Evolutionary conservation across 2,797 vertebrate genomes (phyloP).

Genomic region (Microchirus variegatus): DNA sequence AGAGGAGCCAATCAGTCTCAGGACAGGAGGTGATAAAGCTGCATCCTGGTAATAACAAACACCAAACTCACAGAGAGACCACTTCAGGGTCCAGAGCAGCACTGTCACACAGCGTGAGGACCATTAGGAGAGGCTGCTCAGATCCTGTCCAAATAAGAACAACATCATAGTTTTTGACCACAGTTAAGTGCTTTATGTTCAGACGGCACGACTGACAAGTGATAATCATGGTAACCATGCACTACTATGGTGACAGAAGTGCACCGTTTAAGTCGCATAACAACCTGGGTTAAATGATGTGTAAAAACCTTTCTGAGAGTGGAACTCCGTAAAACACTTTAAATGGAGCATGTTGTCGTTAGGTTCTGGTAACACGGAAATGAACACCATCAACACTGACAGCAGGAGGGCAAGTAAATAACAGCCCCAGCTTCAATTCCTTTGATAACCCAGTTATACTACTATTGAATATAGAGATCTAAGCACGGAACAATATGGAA

Average conservation of each 20-base stretch:
- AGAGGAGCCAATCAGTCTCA: conserved; percentile 31
- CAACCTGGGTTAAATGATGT: conserved; percentile 33
- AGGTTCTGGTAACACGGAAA: conserved; percentile 8
- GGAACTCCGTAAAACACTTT: conserved; percentile 26
- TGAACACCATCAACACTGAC: not conserved
- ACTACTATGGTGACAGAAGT: conserved; percentile 15
- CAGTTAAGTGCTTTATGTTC: not conserved
- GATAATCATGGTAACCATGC: not conserved
- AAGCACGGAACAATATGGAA: too few relatives aligned
- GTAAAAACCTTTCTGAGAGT: conserved; percentile 34
- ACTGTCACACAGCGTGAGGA: conserved; percentile 21
- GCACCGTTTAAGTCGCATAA: not conserved
- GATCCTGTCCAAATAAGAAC: conserved; percentile 14
- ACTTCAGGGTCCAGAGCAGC: conserved; percentile 17
- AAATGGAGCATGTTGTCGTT: conserved; percentile 24
- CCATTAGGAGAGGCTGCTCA: conserved; percentile 19
- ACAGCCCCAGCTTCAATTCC: too few relatives aligned
- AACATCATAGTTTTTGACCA: not conserved
- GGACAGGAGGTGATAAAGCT: conserved; percentile 51
- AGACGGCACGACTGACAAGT: not conserved
- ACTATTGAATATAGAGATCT: too few relatives aligned
- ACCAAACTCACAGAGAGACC: conserved; percentile 30
- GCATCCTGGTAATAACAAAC: conserved; percentile 50
- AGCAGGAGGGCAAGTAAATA: too few relatives aligned
- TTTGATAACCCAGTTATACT: too few relatives aligned